Conservation (phyloP, 1,140 invertebrate species). For the Drosophila bocqueti region DNA sequence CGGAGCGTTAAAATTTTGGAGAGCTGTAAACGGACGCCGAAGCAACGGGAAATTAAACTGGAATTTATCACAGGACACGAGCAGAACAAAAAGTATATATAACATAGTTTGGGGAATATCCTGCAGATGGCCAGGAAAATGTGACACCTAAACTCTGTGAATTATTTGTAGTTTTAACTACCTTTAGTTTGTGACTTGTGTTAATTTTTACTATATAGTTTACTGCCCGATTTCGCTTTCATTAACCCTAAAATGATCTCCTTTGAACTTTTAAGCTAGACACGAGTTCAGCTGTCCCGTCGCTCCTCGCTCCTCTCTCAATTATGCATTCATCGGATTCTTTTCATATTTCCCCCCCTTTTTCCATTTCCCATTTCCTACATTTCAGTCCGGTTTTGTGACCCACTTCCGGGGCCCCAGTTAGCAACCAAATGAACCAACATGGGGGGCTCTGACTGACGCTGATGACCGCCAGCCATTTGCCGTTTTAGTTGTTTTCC, state of each 20-base stretch:
- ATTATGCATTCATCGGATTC: conserved; percentile 49
- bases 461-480: conserved; percentile 54
- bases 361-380: not conserved
- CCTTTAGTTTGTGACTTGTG: not conserved
- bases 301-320: conserved; percentile 6
- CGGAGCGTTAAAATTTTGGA: conserved; percentile 4
- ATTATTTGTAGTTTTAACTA: too few relatives aligned
- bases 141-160: not conserved
- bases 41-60: conserved; percentile 6
- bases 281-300: not conserved
- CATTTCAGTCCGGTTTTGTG: not conserved
- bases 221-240: too few relatives aligned
- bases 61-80: not conserved
- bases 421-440: conserved; percentile 46
- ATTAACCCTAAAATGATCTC: too few relatives aligned
- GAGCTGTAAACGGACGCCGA: not conserved
- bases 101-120: not conserved
- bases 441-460: conserved; percentile 28
- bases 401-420: conserved; percentile 30
- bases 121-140: not conserved
- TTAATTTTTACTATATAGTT: not conserved
- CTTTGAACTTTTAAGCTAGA: not conserved
- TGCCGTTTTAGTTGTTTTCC: conserved; percentile 30
- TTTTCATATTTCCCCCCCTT: conserved; percentile 9
- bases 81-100: too few relatives aligned